Evolutionary conservation across 2,113 vertebrate genomes (phyloP).

Genomic region (Pyxicephalus adspersus): DNA sequence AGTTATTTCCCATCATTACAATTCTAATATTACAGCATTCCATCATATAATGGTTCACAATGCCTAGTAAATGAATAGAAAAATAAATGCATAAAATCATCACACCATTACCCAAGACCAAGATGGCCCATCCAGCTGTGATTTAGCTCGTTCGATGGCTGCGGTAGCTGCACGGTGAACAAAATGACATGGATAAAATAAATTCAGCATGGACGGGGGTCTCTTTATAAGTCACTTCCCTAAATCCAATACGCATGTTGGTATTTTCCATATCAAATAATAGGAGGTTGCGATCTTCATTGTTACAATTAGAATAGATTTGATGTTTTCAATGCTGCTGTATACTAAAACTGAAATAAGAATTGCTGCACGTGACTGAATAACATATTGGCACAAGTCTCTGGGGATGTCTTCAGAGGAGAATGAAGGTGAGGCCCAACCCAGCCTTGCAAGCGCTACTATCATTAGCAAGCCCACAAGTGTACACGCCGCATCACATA

Average conservation of each 20-base stretch:
- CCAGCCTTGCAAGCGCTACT: background rate
- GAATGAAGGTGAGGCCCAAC: constrained; percentile 42
- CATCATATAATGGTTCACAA: no score
- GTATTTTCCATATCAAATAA: background rate
- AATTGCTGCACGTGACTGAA: constrained; percentile 7
- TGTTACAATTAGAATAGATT: no score
- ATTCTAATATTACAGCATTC: no score
- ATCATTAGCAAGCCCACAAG: background rate
- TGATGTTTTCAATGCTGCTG: no score
- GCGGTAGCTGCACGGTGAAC: background rate
- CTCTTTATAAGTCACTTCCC: background rate
- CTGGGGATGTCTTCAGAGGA: constrained; percentile 27
- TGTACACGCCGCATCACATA: no score
- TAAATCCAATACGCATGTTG: no score
- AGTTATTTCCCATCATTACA: no score
- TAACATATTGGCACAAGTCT: background rate
- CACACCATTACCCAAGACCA: background rate
- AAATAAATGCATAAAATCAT: background rate
- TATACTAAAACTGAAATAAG: background rate
- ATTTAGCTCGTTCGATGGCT: background rate
- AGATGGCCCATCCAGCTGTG: background rate
- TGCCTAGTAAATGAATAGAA: no score
- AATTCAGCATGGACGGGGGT: background rate
- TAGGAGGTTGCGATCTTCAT: no score
- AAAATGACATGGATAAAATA: background rate